Percentiles rank a stretch among this genome's conserved stretches.
These are phyloP conservation scores for Drosophila prostipennis DNA, from an alignment of 2,888 invertebrate genomes.

Conservation along the genomic window DNA sequence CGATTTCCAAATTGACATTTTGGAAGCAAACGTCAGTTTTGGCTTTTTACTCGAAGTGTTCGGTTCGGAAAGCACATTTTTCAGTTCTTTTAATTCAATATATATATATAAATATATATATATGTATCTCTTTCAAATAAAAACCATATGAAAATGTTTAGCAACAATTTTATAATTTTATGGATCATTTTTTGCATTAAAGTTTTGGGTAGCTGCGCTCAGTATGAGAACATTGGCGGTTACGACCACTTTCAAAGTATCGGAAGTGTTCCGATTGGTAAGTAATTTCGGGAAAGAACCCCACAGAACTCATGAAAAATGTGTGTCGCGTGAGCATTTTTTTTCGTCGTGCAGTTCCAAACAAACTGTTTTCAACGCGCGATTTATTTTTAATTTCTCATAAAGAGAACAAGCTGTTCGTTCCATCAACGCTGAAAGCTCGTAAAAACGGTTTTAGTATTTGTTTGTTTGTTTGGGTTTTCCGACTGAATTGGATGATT, in stretches of 20 bases:
- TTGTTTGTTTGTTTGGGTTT: constrained; percentile 67
- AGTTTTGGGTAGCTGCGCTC: constrained; percentile 36
- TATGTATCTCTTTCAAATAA: constrained; percentile 23
- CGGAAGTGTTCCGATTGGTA: constrained; percentile 68
- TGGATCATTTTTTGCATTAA: constrained; percentile 22
- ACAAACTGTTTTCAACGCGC: constrained; percentile 47
- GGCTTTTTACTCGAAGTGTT: constrained; percentile 34
- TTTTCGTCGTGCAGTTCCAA: constrained; percentile 29
- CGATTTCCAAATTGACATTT: constrained; percentile 48
- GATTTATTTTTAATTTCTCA: constrained; percentile 76
- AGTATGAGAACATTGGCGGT: constrained; percentile 49
- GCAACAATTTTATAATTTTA: constrained; percentile 6
- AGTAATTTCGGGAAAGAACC: constrained; percentile 43
- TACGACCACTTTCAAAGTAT: constrained; percentile 51
- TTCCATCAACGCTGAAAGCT: constrained; percentile 76
- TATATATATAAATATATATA: constrained; percentile 9
- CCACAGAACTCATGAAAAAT: constrained; percentile 15
- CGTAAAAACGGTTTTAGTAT: constrained; percentile 70
- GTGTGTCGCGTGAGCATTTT: constrained; percentile 39
- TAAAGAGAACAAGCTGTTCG: constrained; percentile 73
- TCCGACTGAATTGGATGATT: constrained; percentile 41
- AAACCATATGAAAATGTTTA: constrained; percentile 45
- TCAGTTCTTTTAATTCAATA: constrained; percentile 4
- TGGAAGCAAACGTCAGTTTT: constrained; percentile 45
- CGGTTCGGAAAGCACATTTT: constrained; percentile 8